phyloP scores from a whole-genome alignment of 1,140 invertebrate species.

The Leptopilina boulardi region DNA sequence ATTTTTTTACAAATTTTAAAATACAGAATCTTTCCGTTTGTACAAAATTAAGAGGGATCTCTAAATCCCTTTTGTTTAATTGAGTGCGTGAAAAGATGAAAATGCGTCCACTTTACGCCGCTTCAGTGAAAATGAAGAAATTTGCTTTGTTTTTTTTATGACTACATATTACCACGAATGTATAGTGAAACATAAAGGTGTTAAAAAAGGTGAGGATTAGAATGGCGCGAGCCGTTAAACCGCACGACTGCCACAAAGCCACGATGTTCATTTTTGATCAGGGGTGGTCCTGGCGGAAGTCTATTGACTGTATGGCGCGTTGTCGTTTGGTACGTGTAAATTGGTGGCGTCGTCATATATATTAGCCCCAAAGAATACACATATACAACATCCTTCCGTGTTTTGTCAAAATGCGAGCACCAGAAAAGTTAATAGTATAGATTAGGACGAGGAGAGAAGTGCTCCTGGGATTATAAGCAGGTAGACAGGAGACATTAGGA shows the following conservation, averaged over 20 bases:
- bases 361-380: conserved; percentile 1
- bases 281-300: conserved; percentile 30
- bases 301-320: conserved; percentile 16
- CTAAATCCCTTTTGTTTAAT: too few species aligned
- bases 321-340: conserved; percentile 8
- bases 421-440: conserved; percentile 17
- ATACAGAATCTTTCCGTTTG: too few species aligned
- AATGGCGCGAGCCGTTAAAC: conserved; percentile 28
- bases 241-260: conserved; percentile 19
- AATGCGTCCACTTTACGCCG: background rate
- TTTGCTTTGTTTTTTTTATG: conserved; percentile 30
- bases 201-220: conserved; percentile 28
- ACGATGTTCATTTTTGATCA: conserved; percentile 16
- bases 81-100: too few species aligned
- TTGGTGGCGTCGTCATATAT: conserved; percentile 10
- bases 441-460: conserved; percentile 11
- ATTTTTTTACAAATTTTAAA: too few species aligned
- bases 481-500: conserved; percentile 27
- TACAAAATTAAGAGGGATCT: too few species aligned
- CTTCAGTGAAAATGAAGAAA: conserved; percentile 13
- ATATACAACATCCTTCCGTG: conserved; percentile 1
- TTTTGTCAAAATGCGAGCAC: background rate
- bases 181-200: background rate
- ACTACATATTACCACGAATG: background rate
- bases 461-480: conserved; percentile 32